These are phyloP conservation scores for Callionymus lyra DNA, from an alignment of 2,113 vertebrate genomes.

Conservation along the genomic window DNA sequence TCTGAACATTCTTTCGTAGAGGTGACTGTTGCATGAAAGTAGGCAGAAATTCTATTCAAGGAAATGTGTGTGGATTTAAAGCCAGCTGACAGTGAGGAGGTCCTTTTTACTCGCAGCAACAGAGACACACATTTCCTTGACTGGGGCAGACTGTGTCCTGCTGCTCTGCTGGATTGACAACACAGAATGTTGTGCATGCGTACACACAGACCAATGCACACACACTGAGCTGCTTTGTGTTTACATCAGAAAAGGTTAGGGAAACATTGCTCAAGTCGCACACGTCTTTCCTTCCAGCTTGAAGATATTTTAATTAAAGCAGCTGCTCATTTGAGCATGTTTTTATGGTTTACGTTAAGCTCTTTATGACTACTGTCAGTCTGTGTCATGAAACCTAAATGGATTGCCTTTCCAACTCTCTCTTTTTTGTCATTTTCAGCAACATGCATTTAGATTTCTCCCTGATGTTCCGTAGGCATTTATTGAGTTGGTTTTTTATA, in stretches of 20 bases:
- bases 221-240: background rate
- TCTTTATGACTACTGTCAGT: no score
- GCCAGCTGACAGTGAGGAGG: conserved; percentile 1
- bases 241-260: background rate
- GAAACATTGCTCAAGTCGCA: background rate
- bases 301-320: no score
- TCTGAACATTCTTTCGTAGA: background rate
- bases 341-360: no score
- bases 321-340: no score
- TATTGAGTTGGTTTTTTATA: conserved; percentile 12
- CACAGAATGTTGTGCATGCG: conserved; percentile 7
- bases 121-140: conserved; percentile 25
- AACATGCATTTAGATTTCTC: background rate
- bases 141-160: conserved; percentile 26
- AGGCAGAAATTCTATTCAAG: no score
- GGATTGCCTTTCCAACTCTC: no score
- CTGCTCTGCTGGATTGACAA: conserved; percentile 22
- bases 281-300: no score
- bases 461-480: conserved; percentile 5
- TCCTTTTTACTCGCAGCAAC: conserved; percentile 6
- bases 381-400: no score
- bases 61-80: conserved; percentile 10
- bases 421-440: background rate
- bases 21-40: background rate
- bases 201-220: background rate